Evolutionary conservation across 2,888 invertebrate genomes (phyloP), one percentile per base, ranked within the genome.

Genomic region (Crioceris asparagi): DNA sequence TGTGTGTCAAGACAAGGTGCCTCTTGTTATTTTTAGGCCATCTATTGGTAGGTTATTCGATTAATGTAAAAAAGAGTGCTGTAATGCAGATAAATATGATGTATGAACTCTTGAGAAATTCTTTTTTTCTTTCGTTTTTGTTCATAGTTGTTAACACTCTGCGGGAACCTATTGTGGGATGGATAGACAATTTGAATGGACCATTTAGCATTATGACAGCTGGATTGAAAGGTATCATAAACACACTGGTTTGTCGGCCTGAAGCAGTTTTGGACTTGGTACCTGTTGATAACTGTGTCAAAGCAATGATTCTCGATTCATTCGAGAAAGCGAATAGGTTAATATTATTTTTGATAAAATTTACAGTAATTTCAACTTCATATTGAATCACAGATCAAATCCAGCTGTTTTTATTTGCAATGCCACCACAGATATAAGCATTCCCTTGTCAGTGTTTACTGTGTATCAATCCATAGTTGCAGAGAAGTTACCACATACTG

Each of bases 11-110:
- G 71, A 74, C 10, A 60, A 69, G 26, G 58, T 94, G 18, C 90
- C 92, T 0, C 63, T 78, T 0, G 72, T 83, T 18, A 81, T 96
- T 45, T 75, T 84, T 40, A 69, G 94, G 40, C 94, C 94, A 0
- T 91, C 92, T 0, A 91, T 94, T 50, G 90, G 92, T 73, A 68
- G 67, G 45, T 37, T 25, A 12, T 25, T 12, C 12, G 2, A 25
- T 25, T 11, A 25, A 12, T 25, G 12, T 25, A 25, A 11, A 25
- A 12, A 12, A 25, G 25, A 4, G 3, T 3, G n/a, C 11, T 12
- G 12, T 11, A 25, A 25, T 25, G 12, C 25, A 4, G n/a, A 25
- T 4, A 2, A 11, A 3, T 25, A 3, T 25, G 12, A n/a, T 25
- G 12, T 11, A n/a, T n/a, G n/a, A n/a, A n/a, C n/a, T n/a, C n/a